Base-by-base conservation (phyloP, 2,888 invertebrate genomes). In the Micropterix aruncella region DNA sequence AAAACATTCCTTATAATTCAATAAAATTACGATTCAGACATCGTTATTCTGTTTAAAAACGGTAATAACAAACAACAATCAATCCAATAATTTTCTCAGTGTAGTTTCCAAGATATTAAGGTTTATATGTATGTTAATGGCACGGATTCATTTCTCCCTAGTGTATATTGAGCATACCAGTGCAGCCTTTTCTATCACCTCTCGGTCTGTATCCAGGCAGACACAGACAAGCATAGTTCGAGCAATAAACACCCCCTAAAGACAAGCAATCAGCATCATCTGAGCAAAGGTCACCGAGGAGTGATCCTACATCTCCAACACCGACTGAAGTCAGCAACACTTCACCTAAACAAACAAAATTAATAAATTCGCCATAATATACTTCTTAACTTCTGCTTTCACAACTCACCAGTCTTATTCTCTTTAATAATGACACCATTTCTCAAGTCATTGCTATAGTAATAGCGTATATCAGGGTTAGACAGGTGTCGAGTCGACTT, bases 401-500 rank as follows among this genome's bases (percentile, higher is more conserved):
- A 27, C 5, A 12, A 27, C 27, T 27, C 12, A 27, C 27, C 27
- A 27, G 27, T 7, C 12, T 7, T 27, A 27, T 27, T 27, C 27
- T 5, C 27, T 7, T 7, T 27, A 7, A 27, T 27, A 27, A 5
- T 27, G 27, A n/a, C n/a, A n/a, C 12, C 12, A 5, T 27, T 5
- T 27, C 12, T 27, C 27, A 27, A 27, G 12, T 27, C 27, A 7
- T 27, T 27, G 27, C 27, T 27, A 27, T 27, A 7, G 12, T 27
- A 27, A 12, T 27, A 27, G 54, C 80, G 75, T 40, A 72, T 64
- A 56, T 81, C 80, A 7, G 83, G 82, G 42, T 80, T 78, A 49
- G 83, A 67, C 41, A 87, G 70, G 63, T 87, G 87, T 55, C 86
- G 74, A 5, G 87, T 87, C 9, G 86, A 85, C 63, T 88, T 88